These are phyloP conservation scores for Anser brachyrhynchus DNA, from an alignment of 2,113 vertebrate genomes.

Conservation along the genomic window DNA sequence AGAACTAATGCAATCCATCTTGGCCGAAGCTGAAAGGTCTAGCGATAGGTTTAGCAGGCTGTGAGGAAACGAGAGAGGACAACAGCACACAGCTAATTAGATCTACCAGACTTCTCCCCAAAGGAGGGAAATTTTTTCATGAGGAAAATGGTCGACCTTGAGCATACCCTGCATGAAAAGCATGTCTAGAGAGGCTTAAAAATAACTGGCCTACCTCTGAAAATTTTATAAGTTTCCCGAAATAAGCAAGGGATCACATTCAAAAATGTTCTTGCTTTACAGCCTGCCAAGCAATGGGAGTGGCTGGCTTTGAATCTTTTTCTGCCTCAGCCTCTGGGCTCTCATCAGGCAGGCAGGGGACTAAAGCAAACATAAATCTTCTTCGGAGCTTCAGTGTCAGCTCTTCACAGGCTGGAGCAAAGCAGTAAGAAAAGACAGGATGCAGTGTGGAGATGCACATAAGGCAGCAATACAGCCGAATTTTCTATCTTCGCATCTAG, in stretches of 20 bases:
- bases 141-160: conserved; percentile 6
- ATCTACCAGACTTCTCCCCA: conserved; percentile 28
- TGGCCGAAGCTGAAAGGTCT: conserved; percentile 16
- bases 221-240: conserved; percentile 54
- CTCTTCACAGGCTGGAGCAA: neutral
- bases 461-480: neutral
- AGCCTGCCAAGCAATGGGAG: neutral
- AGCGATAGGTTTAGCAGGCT: neutral
- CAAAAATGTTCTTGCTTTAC: conserved; percentile 26
- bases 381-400: neutral
- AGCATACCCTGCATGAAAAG: conserved; percentile 47
- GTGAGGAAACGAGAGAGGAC: conserved; percentile 22
- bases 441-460: neutral
- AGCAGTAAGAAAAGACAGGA: neutral
- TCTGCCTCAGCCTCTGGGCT: neutral
- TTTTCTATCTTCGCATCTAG: neutral
- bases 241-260: conserved; percentile 56
- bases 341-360: neutral
- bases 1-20: conserved; percentile 7
- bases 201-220: conserved; percentile 65
- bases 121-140: neutral
- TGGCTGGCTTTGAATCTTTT: neutral
- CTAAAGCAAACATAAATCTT: neutral
- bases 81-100: conserved; percentile 42
- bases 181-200: conserved; percentile 50